These are phyloP conservation scores for Pelodytes ibericus DNA, from an alignment of 2,797 vertebrate genomes.

Conservation along the genomic window DNA sequence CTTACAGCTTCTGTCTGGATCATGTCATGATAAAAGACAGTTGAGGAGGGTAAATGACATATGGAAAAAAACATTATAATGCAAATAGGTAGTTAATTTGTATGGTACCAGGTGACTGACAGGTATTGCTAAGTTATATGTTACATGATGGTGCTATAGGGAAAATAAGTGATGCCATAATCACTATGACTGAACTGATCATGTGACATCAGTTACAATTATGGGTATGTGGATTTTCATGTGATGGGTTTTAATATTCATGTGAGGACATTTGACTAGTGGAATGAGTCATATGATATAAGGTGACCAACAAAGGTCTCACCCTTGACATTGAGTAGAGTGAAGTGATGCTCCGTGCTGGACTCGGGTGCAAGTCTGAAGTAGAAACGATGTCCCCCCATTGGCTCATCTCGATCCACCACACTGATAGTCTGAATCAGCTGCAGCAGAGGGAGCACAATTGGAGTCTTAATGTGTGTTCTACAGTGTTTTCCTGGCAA, in stretches of 20 bases:
- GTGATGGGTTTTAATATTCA: neutral
- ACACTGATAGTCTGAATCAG: constrained; percentile 98
- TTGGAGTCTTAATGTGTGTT: neutral
- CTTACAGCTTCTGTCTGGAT: no score
- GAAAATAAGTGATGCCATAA: no score
- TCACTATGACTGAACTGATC: neutral
- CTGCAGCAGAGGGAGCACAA: constrained; percentile 66
- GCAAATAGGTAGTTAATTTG: no score
- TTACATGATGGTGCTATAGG: no score
- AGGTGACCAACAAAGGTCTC: constrained; percentile 60
- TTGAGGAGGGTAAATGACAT: no score
- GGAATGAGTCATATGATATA: neutral
- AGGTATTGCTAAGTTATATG: no score
- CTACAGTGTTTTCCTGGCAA: neutral
- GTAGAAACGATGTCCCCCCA: constrained; percentile 89
- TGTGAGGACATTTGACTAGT: neutral
- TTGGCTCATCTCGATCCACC: constrained; percentile 93
- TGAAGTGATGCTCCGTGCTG: constrained; percentile 86
- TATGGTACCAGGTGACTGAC: no score
- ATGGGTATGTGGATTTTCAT: neutral
- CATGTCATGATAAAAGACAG: no score
- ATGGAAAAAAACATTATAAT: no score
- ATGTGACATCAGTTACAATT: neutral
- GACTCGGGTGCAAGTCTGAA: constrained; percentile 89
- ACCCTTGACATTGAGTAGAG: constrained; percentile 92